Evolutionary conservation across 1,140 invertebrate genomes (phyloP).

Genomic region (Agrilus planipennis): DNA sequence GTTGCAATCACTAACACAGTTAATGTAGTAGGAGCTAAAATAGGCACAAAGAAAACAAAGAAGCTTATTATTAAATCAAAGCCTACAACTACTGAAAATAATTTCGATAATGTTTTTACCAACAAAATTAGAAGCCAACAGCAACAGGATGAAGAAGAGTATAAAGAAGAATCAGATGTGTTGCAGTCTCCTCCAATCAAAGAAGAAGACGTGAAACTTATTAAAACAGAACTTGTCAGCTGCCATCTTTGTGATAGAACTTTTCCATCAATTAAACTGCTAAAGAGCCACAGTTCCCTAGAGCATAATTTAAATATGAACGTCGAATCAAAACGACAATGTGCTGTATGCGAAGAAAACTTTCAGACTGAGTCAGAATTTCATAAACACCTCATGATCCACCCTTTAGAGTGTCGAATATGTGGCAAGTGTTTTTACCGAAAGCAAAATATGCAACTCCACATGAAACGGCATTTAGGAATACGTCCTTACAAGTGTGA

Average conservation of each 20-base stretch:
- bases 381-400: slow-evolving; percentile 58
- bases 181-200: neutral
- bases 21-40: slow-evolving; percentile 15
- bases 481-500: slow-evolving; percentile 65
- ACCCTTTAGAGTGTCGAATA: slow-evolving; percentile 65
- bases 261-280: slow-evolving; percentile 29
- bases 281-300: slow-evolving; percentile 42
- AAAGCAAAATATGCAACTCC: slow-evolving; percentile 57
- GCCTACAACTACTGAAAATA: slow-evolving; percentile 15
- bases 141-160: slow-evolving; percentile 11
- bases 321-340: slow-evolving; percentile 28
- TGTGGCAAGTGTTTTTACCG: slow-evolving; percentile 68
- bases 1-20: neutral
- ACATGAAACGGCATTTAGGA: slow-evolving; percentile 64
- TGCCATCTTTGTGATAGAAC: slow-evolving; percentile 22
- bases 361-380: slow-evolving; percentile 47
- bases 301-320: slow-evolving; percentile 28
- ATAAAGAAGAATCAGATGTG: slow-evolving; percentile 1
- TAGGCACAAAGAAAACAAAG: slow-evolving; percentile 24
- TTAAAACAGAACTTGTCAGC: neutral
- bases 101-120: slow-evolving; percentile 30
- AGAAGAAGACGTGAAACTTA: no score
- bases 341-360: slow-evolving; percentile 47
- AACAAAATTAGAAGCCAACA: slow-evolving; percentile 23
- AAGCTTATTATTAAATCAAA: slow-evolving; percentile 28